These are phyloP conservation scores for Atherinosoma microstoma DNA, from an alignment of 2,797 vertebrate genomes.

Conservation along the genomic window DNA sequence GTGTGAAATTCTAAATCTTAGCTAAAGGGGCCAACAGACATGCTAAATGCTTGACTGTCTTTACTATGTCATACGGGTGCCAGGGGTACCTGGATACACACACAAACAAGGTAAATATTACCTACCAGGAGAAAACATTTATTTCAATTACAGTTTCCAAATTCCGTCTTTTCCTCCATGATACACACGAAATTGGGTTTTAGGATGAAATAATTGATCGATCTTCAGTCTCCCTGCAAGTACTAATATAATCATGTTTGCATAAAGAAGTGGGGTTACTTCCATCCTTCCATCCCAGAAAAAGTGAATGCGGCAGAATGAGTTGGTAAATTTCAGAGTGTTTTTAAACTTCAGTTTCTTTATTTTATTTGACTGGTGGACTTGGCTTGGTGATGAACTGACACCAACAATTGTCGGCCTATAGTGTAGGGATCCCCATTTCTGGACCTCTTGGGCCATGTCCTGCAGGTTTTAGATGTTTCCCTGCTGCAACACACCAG, in stretches of 20 bases:
- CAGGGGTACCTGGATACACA: conserved; percentile 22
- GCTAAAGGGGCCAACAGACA: conserved; percentile 16
- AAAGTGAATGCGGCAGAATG: neutral
- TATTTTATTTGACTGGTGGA: too few relatives aligned
- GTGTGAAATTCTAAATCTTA: conserved; percentile 19
- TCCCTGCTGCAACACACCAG: too few relatives aligned
- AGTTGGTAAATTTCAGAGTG: too few relatives aligned
- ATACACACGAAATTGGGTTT: neutral
- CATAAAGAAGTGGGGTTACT: neutral
- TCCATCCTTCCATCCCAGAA: neutral
- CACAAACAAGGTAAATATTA: neutral
- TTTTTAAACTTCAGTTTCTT: too few relatives aligned
- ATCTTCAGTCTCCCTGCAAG: neutral
- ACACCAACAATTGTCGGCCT: too few relatives aligned
- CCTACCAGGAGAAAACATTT: conserved; percentile 35
- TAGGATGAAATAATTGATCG: conserved; percentile 12
- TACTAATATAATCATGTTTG: neutral
- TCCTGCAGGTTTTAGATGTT: too few relatives aligned
- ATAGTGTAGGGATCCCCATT: too few relatives aligned
- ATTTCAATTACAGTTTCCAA: conserved; percentile 48
- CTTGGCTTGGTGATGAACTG: too few relatives aligned
- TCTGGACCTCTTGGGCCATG: too few relatives aligned
- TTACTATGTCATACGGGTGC: conserved; percentile 26
- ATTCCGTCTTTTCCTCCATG: neutral
- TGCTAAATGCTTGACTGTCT: conserved; percentile 26